phyloP scores from a whole-genome alignment of 2,888 invertebrate genomes.

The Epirrhoe tristata region DNA sequence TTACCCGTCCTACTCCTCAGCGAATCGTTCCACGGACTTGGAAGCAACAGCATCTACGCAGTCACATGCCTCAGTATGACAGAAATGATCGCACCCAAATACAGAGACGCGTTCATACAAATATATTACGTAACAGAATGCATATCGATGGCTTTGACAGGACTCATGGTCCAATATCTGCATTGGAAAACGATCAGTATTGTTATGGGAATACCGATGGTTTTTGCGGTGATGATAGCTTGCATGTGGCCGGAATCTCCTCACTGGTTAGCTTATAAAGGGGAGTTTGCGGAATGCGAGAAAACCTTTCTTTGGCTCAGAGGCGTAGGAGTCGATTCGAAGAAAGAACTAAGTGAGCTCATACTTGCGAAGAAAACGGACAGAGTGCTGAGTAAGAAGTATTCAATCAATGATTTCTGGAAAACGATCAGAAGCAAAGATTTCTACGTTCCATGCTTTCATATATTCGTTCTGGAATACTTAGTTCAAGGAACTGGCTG shows the following conservation, averaged over 20 bases:
- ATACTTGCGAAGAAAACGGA: constrained; percentile 8
- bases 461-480: constrained; percentile 21
- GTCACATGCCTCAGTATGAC: constrained; percentile 38
- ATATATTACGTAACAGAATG: constrained; percentile 20
- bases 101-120: constrained; percentile 35
- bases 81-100: constrained; percentile 44
- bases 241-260: constrained; percentile 46
- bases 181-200: constrained; percentile 43
- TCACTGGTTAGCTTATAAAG: constrained; percentile 46
- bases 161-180: constrained; percentile 34
- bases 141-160: constrained; percentile 33
- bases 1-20: constrained; percentile 30
- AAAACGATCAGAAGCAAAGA: constrained; percentile 4
- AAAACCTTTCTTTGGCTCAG: constrained; percentile 38
- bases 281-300: constrained; percentile 38
- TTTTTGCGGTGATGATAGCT: constrained; percentile 31
- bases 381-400: background rate
- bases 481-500: constrained; percentile 32
- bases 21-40: constrained; percentile 45
- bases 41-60: constrained; percentile 37
- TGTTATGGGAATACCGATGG: constrained; percentile 38
- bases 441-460: constrained; percentile 16
- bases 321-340: constrained; percentile 33
- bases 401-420: background rate
- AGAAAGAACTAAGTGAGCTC: constrained; percentile 16